These are phyloP conservation scores for Brachypteracias leptosomus DNA, from an alignment of 2,113 vertebrate species.

Conservation along the genomic window DNA sequence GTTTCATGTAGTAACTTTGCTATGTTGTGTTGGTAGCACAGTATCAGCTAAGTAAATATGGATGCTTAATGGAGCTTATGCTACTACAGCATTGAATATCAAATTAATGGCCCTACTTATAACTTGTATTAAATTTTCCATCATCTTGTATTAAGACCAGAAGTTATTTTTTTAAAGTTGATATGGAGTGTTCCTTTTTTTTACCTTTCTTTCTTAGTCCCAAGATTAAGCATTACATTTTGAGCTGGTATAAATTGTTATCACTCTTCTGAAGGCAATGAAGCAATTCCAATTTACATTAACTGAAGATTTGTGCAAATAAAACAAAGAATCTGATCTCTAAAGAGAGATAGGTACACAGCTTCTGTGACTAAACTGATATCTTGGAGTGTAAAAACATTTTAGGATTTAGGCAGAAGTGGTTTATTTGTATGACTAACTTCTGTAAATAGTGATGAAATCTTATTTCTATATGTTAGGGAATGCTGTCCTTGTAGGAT, in stretches of 20 bases:
- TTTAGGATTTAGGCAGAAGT: not conserved
- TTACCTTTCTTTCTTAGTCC: not conserved
- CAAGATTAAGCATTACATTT: not conserved
- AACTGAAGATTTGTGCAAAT: not conserved
- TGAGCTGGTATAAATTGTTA: not conserved
- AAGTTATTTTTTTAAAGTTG: not conserved
- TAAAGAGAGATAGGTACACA: not conserved
- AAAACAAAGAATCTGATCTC: not conserved
- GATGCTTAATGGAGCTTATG: slow-evolving; percentile 9
- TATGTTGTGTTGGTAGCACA: not conserved
- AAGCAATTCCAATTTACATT: not conserved
- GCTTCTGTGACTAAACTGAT: not conserved
- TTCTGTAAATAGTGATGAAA: not conserved
- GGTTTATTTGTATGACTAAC: not conserved
- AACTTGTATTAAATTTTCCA: slow-evolving; percentile 12
- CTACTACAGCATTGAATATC: not conserved
- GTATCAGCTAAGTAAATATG: slow-evolving; percentile 14
- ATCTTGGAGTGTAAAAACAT: not conserved
- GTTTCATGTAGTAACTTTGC: not conserved
- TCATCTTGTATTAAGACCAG: not conserved
- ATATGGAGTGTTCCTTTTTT: not conserved
- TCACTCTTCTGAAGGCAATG: not conserved
- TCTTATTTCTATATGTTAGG: not conserved
- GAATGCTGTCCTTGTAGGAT: not conserved
- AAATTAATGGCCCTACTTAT: slow-evolving; percentile 48